These are phyloP conservation scores for Lissocephala sabroskyi DNA, from an alignment of 2,888 invertebrate genomes.

Conservation along the genomic window DNA sequence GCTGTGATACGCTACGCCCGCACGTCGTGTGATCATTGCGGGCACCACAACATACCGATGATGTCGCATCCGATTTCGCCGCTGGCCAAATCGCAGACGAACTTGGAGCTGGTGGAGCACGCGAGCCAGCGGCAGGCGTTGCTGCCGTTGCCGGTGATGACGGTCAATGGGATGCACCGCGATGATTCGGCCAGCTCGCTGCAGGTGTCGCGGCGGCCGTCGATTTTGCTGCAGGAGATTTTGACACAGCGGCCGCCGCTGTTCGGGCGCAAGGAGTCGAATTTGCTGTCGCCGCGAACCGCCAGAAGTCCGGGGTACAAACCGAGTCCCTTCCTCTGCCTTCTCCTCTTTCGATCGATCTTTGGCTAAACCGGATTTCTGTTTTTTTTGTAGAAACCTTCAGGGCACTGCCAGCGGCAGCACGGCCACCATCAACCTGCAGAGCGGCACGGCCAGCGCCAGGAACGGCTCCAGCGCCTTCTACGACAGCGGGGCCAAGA, in stretches of 20 bases:
- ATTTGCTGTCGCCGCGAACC: conserved; percentile 29
- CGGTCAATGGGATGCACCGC: conserved; percentile 42
- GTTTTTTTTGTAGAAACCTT: conserved; percentile 28
- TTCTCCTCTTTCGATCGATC: neutral
- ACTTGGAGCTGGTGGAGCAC: conserved; percentile 61
- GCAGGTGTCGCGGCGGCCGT: conserved; percentile 70
- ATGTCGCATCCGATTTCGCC: conserved; percentile 69
- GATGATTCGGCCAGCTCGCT: conserved; percentile 67
- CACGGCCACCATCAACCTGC: conserved; percentile 63
- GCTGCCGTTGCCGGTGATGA: conserved; percentile 37
- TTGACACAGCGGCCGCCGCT: conserved; percentile 76
- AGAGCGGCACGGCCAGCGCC: conserved; percentile 47
- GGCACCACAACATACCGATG: conserved; percentile 66
- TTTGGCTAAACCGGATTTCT: too few species aligned
- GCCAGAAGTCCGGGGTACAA: conserved; percentile 64
- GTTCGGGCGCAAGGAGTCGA: conserved; percentile 74
- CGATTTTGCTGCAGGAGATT: conserved; percentile 70
- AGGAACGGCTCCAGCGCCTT: conserved; percentile 48
- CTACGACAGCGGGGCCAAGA: conserved; percentile 57
- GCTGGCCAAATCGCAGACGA: conserved; percentile 67
- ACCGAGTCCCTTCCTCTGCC: too few species aligned
- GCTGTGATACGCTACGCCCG: conserved; percentile 51
- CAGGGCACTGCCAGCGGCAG: conserved; percentile 60
- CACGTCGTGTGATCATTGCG: conserved; percentile 67
- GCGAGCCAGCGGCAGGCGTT: conserved; percentile 49